Evolutionary conservation across 2,888 invertebrate species (phyloP).

Genomic region (Chromoteleia sp.): DNA sequence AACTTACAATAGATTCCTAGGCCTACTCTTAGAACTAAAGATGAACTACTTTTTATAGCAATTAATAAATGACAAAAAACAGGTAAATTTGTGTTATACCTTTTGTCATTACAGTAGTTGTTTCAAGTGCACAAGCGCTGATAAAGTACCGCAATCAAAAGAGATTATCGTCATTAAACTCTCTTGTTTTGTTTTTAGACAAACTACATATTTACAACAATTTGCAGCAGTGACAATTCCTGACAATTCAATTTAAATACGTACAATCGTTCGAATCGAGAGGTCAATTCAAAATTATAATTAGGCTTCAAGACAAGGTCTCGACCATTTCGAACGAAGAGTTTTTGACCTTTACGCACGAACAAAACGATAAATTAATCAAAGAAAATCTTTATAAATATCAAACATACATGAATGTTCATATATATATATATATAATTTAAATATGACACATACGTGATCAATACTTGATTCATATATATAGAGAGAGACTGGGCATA

Average conservation of each 20-base stretch:
- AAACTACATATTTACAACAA: slow-evolving; percentile 74
- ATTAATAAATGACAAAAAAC: background rate
- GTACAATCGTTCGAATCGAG: slow-evolving; percentile 34
- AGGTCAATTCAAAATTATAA: slow-evolving; percentile 21
- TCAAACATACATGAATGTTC: background rate
- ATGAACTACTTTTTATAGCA: background rate
- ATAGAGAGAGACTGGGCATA: too few relatives aligned
- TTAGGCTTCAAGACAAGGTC: slow-evolving; percentile 31
- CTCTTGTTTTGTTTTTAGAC: slow-evolving; percentile 66
- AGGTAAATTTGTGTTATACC: background rate
- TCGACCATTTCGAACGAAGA: slow-evolving; percentile 10
- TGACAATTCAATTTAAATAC: slow-evolving; percentile 50
- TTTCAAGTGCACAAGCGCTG: slow-evolving; percentile 59
- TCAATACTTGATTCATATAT: background rate
- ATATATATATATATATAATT: slow-evolving; percentile 2
- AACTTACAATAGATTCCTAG: slow-evolving; percentile 16
- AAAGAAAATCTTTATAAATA: background rate
- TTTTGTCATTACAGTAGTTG: slow-evolving; percentile 49
- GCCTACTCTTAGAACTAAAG: slow-evolving; percentile 40
- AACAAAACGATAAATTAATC: background rate
- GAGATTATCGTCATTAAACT: slow-evolving; percentile 53
- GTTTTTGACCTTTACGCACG: slow-evolving; percentile 1
- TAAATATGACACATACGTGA: background rate
- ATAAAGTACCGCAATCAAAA: slow-evolving; percentile 51
- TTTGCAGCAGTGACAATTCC: slow-evolving; percentile 67